Percentiles rank a stretch among this genome's conserved stretches.
phyloP scores from a whole-genome alignment of 2,888 invertebrate genomes.

The Diploptera punctata region DNA sequence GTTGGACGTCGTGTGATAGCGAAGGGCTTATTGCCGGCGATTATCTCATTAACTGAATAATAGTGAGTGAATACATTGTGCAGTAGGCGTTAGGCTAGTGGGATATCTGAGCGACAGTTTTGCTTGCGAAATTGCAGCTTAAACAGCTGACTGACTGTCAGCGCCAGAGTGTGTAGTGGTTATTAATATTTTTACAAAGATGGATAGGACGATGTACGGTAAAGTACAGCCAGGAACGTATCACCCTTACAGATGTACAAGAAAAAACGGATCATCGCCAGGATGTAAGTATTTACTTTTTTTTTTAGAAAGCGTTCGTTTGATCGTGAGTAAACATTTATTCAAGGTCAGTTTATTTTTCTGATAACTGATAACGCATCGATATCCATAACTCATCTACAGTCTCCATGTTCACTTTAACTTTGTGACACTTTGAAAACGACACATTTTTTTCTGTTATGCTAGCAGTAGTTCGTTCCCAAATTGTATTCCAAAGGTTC shows the following conservation, averaged over 20 bases:
- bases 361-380: not conserved
- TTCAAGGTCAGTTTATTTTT: not conserved
- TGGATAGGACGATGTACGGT: conserved; percentile 93
- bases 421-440: not conserved
- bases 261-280: conserved; percentile 82
- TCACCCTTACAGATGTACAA: conserved; percentile 84
- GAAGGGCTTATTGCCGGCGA: no score
- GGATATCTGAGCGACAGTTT: not conserved
- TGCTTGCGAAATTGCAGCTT: not conserved
- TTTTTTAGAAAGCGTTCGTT: not conserved
- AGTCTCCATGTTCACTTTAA: not conserved
- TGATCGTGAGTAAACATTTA: not conserved
- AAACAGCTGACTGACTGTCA: not conserved
- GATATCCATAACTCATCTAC: no score
- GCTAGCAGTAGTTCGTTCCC: not conserved
- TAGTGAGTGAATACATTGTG: no score
- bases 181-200: conserved; percentile 53
- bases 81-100: no score
- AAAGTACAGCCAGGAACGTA: conserved; percentile 84
- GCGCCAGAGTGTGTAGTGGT: not conserved
- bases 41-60: no score
- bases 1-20: no score
- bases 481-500: no score
- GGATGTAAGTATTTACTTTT: conserved; percentile 88
- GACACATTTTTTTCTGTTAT: not conserved